Percentiles rank a stretch among this genome's conserved stretches.
Evolutionary conservation across 1,140 invertebrate genomes (phyloP).

Genomic region (Drosophila nikananu): DNA sequence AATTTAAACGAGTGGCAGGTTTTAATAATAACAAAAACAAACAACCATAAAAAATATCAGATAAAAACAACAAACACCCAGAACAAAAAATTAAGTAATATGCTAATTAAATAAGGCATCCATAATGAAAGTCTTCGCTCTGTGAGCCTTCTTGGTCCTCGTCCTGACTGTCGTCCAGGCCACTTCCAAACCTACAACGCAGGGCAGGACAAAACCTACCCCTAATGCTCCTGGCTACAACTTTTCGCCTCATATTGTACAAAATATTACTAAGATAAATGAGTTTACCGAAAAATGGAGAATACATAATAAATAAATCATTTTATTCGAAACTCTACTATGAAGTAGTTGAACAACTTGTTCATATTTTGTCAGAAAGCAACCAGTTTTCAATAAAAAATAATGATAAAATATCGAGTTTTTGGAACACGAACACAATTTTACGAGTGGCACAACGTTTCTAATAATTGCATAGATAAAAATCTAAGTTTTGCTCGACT

Average conservation of each 20-base stretch:
- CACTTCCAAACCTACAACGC: not conserved
- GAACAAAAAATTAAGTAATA: not conserved
- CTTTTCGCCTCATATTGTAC: too few relatives aligned
- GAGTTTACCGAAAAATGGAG: too few relatives aligned
- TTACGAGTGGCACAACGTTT: not conserved
- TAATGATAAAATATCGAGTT: not conserved
- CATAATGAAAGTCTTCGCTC: conserved; percentile 8
- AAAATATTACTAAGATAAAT: too few relatives aligned
- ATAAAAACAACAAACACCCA: too few relatives aligned
- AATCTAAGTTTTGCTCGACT: too few relatives aligned
- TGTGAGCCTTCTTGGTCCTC: not conserved
- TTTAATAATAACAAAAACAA: not conserved
- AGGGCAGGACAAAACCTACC: not conserved
- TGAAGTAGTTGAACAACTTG: too few relatives aligned
- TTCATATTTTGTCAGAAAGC: not conserved
- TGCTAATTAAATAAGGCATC: not conserved
- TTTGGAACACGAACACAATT: too few relatives aligned
- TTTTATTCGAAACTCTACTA: too few relatives aligned
- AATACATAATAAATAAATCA: too few relatives aligned
- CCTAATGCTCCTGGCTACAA: not conserved
- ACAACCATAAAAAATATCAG: too few relatives aligned
- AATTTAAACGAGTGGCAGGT: not conserved
- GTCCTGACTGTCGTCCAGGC: not conserved
- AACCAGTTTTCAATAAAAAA: not conserved
- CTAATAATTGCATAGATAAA: not conserved